These are phyloP conservation scores for Ichneumoninae sp. DNA, from an alignment of 2,888 invertebrate genomes.

Conservation along the genomic window DNA sequence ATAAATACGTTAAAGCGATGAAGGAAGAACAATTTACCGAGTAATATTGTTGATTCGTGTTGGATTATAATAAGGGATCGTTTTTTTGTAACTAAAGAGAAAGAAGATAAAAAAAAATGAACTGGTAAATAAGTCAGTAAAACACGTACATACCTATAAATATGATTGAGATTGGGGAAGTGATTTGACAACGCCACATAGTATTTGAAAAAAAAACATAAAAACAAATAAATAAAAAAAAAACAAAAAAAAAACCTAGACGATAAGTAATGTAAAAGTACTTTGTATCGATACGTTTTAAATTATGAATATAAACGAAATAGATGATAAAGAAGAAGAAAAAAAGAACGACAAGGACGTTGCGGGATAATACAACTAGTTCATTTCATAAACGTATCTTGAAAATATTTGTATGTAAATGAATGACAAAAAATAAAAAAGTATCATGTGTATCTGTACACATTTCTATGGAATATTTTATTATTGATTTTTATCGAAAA, in stretches of 20 bases:
- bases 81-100: constrained; percentile 51
- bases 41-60: constrained; percentile 38
- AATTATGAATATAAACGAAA: constrained; percentile 71
- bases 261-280: constrained; percentile 74
- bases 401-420: constrained; percentile 83
- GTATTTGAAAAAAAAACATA: constrained; percentile 69
- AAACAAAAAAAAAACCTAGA: constrained; percentile 46
- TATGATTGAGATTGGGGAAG: constrained; percentile 65
- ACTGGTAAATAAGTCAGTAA: constrained; percentile 33
- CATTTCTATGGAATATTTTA: constrained; percentile 23
- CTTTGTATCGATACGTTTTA: constrained; percentile 70
- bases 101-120: constrained; percentile 11
- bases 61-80: constrained; percentile 44
- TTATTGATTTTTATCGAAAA: constrained; percentile 24
- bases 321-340: constrained; percentile 45
- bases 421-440: constrained; percentile 79
- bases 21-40: constrained; percentile 50
- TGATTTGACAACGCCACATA: constrained; percentile 75
- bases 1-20: constrained; percentile 25
- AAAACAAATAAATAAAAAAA: constrained; percentile 37
- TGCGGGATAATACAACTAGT: constrained; percentile 72
- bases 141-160: constrained; percentile 60
- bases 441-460: constrained; percentile 66
- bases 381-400: constrained; percentile 80
- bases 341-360: constrained; percentile 47